phyloP scores from a whole-genome alignment of 30 jellyfish, hydroid and myxozoan genomes.

The Mastigias papua region DNA sequence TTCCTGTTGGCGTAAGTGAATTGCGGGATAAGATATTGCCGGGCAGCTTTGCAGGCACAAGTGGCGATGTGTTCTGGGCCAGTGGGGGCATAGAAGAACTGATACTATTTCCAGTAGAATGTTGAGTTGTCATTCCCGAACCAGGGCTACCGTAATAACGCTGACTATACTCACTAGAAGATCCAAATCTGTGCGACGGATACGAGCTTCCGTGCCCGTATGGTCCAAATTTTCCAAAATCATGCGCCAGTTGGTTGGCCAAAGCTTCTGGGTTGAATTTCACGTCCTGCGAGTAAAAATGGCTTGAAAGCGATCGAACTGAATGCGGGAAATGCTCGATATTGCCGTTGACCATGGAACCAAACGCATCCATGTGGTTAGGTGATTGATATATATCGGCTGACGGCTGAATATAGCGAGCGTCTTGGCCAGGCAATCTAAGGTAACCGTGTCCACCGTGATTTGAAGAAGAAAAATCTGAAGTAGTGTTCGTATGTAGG shows the following conservation, averaged over 20 bases:
- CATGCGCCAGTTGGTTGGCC: conserved; percentile 64
- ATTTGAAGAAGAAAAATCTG: conserved; percentile 7
- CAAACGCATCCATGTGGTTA: conserved; percentile 58
- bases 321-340: conserved; percentile 71
- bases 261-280: conserved; percentile 50
- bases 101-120: conserved; percentile 16
- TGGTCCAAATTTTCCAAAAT: conserved; percentile 60
- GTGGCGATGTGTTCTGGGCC: conserved; percentile 6
- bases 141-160: conserved; percentile 50
- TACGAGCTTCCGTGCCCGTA: conserved; percentile 50
- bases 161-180: conserved; percentile 48
- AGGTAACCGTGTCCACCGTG: conserved; percentile 65
- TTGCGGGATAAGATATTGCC: conserved; percentile 54
- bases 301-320: conserved; percentile 32
- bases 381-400: conserved; percentile 48
- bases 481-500: conserved; percentile 30
- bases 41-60: conserved; percentile 39
- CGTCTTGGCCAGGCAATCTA: conserved; percentile 43
- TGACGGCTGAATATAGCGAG: conserved; percentile 49
- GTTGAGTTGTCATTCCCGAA: conserved; percentile 21
- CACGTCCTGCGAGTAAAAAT: conserved; percentile 44
- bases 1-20: conserved; percentile 63
- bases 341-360: conserved; percentile 49
- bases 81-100: conserved; percentile 10
- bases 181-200: conserved; percentile 53